Conservation (phyloP, 2,797 vertebrate genomes). For the Austrolebias charrua region DNA sequence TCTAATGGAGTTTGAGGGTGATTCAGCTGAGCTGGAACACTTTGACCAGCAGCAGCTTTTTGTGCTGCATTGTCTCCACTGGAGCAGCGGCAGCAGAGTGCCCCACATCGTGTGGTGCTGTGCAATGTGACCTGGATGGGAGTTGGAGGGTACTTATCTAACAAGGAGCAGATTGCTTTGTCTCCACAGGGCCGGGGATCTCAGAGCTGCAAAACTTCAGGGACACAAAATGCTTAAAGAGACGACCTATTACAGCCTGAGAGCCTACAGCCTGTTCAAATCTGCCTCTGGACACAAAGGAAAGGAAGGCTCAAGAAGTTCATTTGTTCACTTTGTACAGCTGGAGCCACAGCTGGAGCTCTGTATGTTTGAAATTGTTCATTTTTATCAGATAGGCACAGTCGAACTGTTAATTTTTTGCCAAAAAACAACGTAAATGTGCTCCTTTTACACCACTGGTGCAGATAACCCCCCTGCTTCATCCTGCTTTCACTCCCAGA, state of each 20-base stretch:
- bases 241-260: slow-evolving; percentile 20
- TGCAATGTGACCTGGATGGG: slow-evolving; percentile 64
- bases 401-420: no score
- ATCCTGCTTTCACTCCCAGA: no score
- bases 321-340: slow-evolving; percentile 16
- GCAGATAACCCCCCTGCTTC: no score
- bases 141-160: slow-evolving; percentile 47
- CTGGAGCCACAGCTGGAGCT: no score
- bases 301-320: no score
- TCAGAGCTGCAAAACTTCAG: slow-evolving; percentile 49
- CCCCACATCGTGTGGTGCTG: slow-evolving; percentile 10
- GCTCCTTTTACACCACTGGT: no score
- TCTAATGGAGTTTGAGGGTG: no score
- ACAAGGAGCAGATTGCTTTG: slow-evolving; percentile 66
- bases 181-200: slow-evolving; percentile 44
- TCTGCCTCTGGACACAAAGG: slow-evolving; percentile 7
- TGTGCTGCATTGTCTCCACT: slow-evolving; percentile 18
- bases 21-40: slow-evolving; percentile 4
- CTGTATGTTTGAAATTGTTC: no score
- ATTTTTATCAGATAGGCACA: no score
- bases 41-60: not conserved
- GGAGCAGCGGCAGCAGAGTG: slow-evolving; percentile 20
- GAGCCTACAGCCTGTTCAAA: slow-evolving; percentile 5
- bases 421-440: no score
- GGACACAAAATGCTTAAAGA: slow-evolving; percentile 54